Evolutionary conservation across 1,140 invertebrate species (phyloP).

Genomic region (Galendromus occidentalis): DNA sequence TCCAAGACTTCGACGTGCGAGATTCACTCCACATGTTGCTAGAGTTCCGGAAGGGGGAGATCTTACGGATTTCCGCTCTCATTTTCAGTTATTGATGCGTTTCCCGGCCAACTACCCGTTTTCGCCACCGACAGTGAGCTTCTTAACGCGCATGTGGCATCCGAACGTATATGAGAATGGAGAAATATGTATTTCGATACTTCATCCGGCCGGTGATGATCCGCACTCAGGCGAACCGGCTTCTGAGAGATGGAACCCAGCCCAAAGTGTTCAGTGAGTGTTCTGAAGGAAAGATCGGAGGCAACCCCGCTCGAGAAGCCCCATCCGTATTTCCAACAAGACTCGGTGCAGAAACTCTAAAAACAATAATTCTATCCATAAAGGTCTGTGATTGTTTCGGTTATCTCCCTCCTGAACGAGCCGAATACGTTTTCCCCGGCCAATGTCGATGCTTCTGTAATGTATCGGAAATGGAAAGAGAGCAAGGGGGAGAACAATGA

Average conservation of each 20-base stretch:
- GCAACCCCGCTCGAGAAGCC: no score
- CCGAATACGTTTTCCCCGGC: conserved; percentile 98
- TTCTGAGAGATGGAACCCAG: conserved; percentile 99
- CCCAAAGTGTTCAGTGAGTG: conserved; percentile 74
- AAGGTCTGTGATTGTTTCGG: conserved; percentile 86
- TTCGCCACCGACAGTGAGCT: conserved; percentile 87
- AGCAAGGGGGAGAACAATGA: conserved; percentile 96
- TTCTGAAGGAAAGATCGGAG: neutral
- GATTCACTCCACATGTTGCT: no score
- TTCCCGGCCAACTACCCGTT: conserved; percentile 95
- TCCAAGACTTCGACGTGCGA: no score
- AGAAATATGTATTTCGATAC: conserved; percentile 95
- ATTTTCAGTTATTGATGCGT: conserved; percentile 47
- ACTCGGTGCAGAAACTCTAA: neutral
- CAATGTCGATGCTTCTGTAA: conserved; percentile 97
- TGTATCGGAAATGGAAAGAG: conserved; percentile 96
- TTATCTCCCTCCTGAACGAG: conserved; percentile 95
- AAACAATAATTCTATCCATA: conserved; percentile 2
- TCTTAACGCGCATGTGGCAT: conserved; percentile 98
- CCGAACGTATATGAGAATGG: conserved; percentile 99
- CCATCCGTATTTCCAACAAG: no score
- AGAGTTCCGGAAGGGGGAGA: no score
- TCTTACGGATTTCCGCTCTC: no score
- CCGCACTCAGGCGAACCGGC: conserved; percentile 94
- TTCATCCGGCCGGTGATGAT: conserved; percentile 96